Evolutionary conservation across 2,113 vertebrate species (phyloP), one percentile per base, ranked within the genome.

Genomic region (Tetrao urogallus): DNA sequence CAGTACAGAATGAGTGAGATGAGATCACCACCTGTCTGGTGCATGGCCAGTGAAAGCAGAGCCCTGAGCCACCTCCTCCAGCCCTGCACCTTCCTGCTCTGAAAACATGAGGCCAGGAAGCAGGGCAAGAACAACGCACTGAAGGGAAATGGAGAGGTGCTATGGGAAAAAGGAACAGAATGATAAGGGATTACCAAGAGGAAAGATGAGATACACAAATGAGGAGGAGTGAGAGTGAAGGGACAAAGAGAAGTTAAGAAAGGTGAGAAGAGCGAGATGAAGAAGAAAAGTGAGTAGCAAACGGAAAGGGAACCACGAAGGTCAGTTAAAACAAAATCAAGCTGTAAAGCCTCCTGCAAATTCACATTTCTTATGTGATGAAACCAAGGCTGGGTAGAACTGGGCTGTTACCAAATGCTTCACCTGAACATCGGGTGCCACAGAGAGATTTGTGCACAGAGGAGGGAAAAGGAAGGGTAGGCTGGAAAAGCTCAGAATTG

Each of bases 351-450:
- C 13, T 21, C 11, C 20, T 2, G 0, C 15, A 66, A 50, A n/a
- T 7, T 13, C 27, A 6, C 3, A 25, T 45, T 67, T 28, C 40
- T 56, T 3, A 21, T 24, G 7, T 3, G n/a, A 13, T 24, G 38
- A 60, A 36, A 15, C 3, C 15, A n/a, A 43, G 14, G 25, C 30
- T 14, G 11, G 42, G 19, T 52, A 75, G 73, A 32, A 27, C 8
- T 13, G 12, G 10, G 1, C 13, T 28, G 32, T 21, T n/a, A 38
- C 34, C 13, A 45, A 47, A 30, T 5, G 24, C 25, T 40, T 80
- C 56, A 54, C 21, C 22, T 38, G 50, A 24, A 10, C 0, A 0
- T 5, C 3, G 17, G 12, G 1, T 24, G 18, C 1, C 52, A 70
- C 52, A 57, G 50, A 6, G 52, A 8, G 3, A 28, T 16, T 27